phyloP scores from a whole-genome alignment of 2,797 vertebrate species.

The Tapera naevia region DNA sequence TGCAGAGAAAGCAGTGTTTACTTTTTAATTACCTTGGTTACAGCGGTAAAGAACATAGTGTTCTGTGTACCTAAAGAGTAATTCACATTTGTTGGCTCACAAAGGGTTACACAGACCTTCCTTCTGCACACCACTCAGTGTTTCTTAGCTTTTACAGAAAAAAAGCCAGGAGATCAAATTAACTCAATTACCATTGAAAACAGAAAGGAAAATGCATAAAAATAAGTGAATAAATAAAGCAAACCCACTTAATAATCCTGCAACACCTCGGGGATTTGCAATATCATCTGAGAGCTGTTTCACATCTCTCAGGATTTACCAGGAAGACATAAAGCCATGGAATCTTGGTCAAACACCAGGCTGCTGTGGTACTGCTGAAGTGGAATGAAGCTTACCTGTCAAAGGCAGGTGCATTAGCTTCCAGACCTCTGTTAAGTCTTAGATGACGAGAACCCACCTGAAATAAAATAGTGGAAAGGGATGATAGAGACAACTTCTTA shows the following conservation, averaged over 20 bases:
- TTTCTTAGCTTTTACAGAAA: background rate
- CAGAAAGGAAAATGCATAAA: background rate
- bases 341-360: background rate
- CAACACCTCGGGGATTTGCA: background rate
- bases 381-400: conserved; percentile 74
- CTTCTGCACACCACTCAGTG: background rate
- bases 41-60: background rate
- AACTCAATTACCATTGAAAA: background rate
- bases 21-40: background rate
- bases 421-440: conserved; percentile 80
- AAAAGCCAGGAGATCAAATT: background rate
- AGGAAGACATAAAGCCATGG: background rate
- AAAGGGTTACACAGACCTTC: background rate
- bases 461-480: background rate
- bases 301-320: background rate
- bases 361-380: background rate
- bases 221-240: background rate
- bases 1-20: background rate
- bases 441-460: conserved; percentile 82
- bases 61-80: background rate
- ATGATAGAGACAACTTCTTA: background rate
- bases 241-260: background rate
- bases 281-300: background rate
- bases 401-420: conserved; percentile 83
- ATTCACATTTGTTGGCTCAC: background rate